phyloP scores from a whole-genome alignment of 2,888 invertebrate species.

The Oscheius sp. region DNA sequence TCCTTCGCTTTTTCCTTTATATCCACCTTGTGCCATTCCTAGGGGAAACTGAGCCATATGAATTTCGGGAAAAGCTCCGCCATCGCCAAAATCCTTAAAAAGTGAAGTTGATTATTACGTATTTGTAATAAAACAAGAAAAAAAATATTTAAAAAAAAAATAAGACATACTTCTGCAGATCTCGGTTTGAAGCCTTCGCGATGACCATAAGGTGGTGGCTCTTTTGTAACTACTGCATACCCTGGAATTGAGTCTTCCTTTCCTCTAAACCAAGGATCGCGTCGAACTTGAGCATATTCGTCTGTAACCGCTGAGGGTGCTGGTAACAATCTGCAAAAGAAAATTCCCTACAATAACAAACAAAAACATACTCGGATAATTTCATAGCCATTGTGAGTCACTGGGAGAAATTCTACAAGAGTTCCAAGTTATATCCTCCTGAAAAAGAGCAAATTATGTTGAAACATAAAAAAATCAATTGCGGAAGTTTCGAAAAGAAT shows the following conservation, averaged over 20 bases:
- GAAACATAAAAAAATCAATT: neutral
- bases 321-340: conserved; percentile 86
- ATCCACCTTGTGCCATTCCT: conserved; percentile 76
- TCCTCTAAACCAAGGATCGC: conserved; percentile 74
- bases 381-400: conserved; percentile 46
- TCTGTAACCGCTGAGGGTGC: conserved; percentile 87
- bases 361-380: conserved; percentile 52
- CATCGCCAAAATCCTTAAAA: conserved; percentile 84
- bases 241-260: conserved; percentile 45
- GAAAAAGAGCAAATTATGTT: too few relatives aligned
- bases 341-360: neutral
- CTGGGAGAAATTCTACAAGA: neutral
- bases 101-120: too few relatives aligned
- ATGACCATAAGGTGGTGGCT: conserved; percentile 89
- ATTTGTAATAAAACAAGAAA: conserved; percentile 76
- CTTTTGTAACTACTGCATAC: conserved; percentile 64
- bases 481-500: neutral
- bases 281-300: conserved; percentile 87
- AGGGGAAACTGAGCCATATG: conserved; percentile 95
- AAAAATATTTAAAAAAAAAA: neutral
- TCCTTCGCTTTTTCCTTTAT: conserved; percentile 76
- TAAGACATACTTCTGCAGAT: conserved; percentile 78
- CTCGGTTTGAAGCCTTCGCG: conserved; percentile 93
- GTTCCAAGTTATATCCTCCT: neutral
- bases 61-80: conserved; percentile 97